Percentiles rank a stretch among this genome's conserved stretches.
phyloP scores from a whole-genome alignment of 2,888 invertebrate genomes.

The Sclerodermus sp. region DNA sequence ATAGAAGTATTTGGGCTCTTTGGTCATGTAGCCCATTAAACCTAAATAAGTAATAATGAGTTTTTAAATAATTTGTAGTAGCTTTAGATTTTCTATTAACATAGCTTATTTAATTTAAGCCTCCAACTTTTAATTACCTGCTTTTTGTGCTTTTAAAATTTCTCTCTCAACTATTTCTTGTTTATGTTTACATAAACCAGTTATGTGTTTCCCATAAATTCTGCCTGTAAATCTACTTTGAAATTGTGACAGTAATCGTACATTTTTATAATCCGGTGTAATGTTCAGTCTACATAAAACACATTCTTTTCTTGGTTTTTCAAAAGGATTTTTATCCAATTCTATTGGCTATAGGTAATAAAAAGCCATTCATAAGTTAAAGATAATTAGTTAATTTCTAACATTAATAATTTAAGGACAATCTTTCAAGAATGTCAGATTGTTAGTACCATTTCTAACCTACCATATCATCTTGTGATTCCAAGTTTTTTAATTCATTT shows the following conservation, averaged over 20 bases:
- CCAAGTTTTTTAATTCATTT: too few species aligned
- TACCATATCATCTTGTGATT: too few species aligned
- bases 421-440: too few species aligned
- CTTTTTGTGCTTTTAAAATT: constrained; percentile 73
- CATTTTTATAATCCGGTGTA: constrained; percentile 88
- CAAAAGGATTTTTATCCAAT: constrained; percentile 70
- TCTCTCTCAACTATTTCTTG: constrained; percentile 75
- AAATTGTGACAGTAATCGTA: constrained; percentile 89
- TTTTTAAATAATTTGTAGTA: not conserved
- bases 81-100: too few species aligned
- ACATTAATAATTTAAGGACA: too few species aligned
- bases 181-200: constrained; percentile 85
- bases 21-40: constrained; percentile 81
- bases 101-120: not conserved
- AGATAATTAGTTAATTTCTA: too few species aligned
- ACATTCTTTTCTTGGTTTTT: constrained; percentile 72
- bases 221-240: constrained; percentile 93
- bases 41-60: constrained; percentile 50
- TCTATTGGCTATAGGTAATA: constrained; percentile 34
- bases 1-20: constrained; percentile 75
- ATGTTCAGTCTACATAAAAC: constrained; percentile 82
- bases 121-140: constrained; percentile 58
- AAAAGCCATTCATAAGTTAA: not conserved
- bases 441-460: too few species aligned
- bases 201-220: constrained; percentile 89